Base-by-base conservation (phyloP, 2,113 vertebrate species). In the Chaetops frenatus region DNA sequence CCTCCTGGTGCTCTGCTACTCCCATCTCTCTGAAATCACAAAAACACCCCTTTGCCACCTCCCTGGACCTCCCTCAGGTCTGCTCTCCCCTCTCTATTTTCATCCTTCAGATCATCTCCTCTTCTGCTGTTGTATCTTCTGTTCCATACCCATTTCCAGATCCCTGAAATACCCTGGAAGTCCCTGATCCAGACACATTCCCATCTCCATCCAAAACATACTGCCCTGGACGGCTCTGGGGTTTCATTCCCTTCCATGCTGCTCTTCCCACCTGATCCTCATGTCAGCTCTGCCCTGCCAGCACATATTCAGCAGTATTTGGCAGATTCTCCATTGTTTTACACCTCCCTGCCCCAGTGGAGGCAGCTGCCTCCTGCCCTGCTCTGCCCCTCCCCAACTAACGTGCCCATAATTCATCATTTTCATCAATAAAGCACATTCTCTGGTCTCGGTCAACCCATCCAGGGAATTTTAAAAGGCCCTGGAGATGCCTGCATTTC, bases 281-380 rank as follows among this genome's bases (percentile, higher is more conserved):
- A 23, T 70, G 58, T n/a, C 88, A 88, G 27, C 67, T 92, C 74
- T 35, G 35, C 74, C 88, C 50, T 62, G 56, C 85, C 90, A 90
- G 61, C 74, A 88, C 60, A 92, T 9, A 36, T 54, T 47, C 91
- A 90, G n/a, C 88, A 83, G 31, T 28, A 45, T 73, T 72, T 71
- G 69, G 51, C 61, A 84, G 65, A 72, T 81, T 57, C 51, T 73
- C 54, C 85, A 66, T 69, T 38, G 5, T 95, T 94, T 90, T 81
- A 74, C 40, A 42, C 51, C 65, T 61, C 86, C 38, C 62, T 90
- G 6, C 35, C 53, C 11, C 7, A 11, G 40, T 1, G 44, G 51
- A 91, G 76, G 64, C 82, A 86, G 64, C 69, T 94, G 83, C 77
- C 94, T 94, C 78, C 64, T 72, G 78, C 67, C 92, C 82, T 83